Conservation (phyloP, 2,797 vertebrate species). For the Gadopsis bispinosus region DNA sequence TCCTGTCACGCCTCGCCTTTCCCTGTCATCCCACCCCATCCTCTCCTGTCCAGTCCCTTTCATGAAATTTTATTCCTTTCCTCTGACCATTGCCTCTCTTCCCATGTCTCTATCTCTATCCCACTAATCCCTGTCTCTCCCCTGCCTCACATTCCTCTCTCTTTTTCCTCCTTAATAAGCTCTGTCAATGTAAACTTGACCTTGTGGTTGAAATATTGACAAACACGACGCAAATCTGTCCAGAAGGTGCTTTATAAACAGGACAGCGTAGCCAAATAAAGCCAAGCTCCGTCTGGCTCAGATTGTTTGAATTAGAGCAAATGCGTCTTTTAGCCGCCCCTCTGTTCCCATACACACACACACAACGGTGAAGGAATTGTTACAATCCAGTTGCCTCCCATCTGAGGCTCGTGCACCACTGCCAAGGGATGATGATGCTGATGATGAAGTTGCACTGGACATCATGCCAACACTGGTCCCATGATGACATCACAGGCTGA, state of each 20-base stretch:
- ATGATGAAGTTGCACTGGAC: constrained; percentile 81
- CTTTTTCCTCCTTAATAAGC: constrained; percentile 36
- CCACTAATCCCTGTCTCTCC: not conserved
- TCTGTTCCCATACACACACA: constrained; percentile 32
- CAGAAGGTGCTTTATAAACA: constrained; percentile 70
- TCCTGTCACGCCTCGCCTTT: constrained; percentile 30
- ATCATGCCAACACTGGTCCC: constrained; percentile 82
- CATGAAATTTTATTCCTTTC: constrained; percentile 24
- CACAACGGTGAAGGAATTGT: constrained; percentile 68
- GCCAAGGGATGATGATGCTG: constrained; percentile 79
- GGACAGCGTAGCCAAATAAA: constrained; percentile 64
- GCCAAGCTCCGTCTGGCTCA: constrained; percentile 66
- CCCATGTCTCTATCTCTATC: constrained; percentile 1
- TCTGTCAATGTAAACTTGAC: constrained; percentile 66
- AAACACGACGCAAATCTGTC: constrained; percentile 70
- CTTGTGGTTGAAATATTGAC: constrained; percentile 71
- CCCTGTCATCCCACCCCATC: constrained; percentile 35
- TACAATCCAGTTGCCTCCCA: constrained; percentile 81
- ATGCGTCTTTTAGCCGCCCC: constrained; percentile 71
- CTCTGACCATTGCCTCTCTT: not conserved
- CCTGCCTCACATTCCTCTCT: constrained; percentile 39
- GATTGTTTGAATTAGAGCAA: constrained; percentile 78
- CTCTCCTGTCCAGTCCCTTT: constrained; percentile 33
- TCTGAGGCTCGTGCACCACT: constrained; percentile 58
- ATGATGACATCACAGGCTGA: constrained; percentile 88